phyloP scores from a whole-genome alignment of 2,113 vertebrate genomes.

The Myiopsitta monachus region DNA sequence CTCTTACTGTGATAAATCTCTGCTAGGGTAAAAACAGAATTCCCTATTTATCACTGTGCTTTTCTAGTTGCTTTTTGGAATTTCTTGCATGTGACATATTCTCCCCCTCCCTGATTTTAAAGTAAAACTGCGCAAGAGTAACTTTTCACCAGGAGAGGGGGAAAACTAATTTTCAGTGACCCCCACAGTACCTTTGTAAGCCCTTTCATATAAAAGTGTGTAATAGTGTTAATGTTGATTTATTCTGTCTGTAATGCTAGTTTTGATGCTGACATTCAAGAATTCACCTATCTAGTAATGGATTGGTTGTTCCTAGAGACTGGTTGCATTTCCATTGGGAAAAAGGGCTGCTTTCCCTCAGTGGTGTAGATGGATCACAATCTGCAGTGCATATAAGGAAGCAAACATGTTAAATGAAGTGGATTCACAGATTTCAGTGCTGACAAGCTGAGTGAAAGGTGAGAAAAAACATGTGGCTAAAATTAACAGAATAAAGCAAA shows the following conservation, averaged over 20 bases:
- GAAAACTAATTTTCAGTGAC: neutral
- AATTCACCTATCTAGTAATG: neutral
- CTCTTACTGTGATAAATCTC: constrained; percentile 62
- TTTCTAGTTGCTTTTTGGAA: neutral
- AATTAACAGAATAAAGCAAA: constrained; percentile 19
- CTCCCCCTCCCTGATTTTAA: neutral
- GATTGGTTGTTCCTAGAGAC: neutral
- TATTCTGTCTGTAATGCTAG: neutral
- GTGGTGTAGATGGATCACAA: neutral
- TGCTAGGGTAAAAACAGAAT: constrained; percentile 4
- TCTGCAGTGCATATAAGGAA: neutral
- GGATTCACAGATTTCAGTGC: neutral
- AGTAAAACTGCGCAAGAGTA: neutral
- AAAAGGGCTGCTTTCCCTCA: neutral
- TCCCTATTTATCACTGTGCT: neutral
- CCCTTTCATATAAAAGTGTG: neutral
- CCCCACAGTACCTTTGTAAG: neutral
- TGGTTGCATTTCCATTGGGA: neutral
- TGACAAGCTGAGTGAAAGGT: constrained; percentile 27
- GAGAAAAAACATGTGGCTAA: neutral
- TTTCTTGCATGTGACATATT: neutral
- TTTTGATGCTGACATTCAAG: neutral
- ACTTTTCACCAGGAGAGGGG: neutral
- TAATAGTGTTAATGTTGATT: neutral
- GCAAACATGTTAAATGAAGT: neutral